Evolutionary conservation across 37 sponge, comb jelly and placozoan species (phyloP).

Genomic region (Chondrilla cf. caribensis): DNA sequence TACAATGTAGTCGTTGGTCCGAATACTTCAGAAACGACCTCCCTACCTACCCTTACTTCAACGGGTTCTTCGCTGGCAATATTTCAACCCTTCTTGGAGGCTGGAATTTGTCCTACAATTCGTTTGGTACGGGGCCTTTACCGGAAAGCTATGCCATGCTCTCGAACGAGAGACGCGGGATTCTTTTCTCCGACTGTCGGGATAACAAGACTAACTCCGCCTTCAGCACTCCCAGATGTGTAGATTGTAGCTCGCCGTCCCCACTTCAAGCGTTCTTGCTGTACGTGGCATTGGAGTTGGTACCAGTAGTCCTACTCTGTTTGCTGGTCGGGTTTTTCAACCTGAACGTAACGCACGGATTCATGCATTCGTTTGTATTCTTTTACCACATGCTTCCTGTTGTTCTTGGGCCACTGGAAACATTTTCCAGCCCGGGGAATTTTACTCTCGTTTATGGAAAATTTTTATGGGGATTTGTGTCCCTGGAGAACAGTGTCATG

Average conservation of each 20-base stretch:
- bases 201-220: not conserved
- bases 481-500: not conserved
- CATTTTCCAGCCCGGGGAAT: not conserved
- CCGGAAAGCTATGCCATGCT: not conserved
- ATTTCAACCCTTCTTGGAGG: not conserved
- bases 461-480: conserved; percentile 12
- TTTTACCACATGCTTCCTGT: conserved; percentile 6
- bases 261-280: not conserved
- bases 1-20: not conserved
- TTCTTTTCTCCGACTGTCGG: not conserved
- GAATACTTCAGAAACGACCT: too few relatives aligned
- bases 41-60: too few relatives aligned
- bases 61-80: conserved; percentile 1
- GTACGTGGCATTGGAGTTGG: not conserved
- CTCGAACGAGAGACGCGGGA: not conserved
- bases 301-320: not conserved
- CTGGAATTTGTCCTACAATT: not conserved
- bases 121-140: not conserved
- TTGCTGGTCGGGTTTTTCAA: not conserved
- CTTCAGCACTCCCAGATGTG: not conserved
- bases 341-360: not conserved
- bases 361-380: conserved; percentile 1
- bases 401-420: not conserved
- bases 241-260: not conserved
- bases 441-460: not conserved